These are phyloP conservation scores for Amblyjoppa proteus DNA, from an alignment of 2,888 invertebrate genomes.

Conservation along the genomic window DNA sequence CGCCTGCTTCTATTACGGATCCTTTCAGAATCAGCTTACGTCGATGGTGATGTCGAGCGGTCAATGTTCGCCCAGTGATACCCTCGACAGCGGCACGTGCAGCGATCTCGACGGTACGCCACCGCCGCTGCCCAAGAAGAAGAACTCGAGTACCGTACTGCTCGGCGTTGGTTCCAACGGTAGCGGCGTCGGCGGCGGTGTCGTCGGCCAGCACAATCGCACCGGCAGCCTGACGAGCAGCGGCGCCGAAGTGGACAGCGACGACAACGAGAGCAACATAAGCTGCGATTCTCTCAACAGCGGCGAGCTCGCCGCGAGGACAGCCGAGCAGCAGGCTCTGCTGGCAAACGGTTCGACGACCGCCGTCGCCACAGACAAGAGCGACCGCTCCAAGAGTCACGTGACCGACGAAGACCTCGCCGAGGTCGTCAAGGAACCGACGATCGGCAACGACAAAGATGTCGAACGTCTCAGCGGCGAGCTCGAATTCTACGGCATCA, in stretches of 20 bases:
- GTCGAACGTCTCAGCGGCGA: slow-evolving; percentile 35
- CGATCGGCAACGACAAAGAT: slow-evolving; percentile 45
- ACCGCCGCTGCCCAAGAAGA: slow-evolving; percentile 89
- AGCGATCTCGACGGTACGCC: slow-evolving; percentile 93
- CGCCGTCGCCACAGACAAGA: slow-evolving; percentile 72
- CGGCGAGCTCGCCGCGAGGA: slow-evolving; percentile 86
- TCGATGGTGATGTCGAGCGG: slow-evolving; percentile 91
- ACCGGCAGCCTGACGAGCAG: slow-evolving; percentile 88
- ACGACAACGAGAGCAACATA: slow-evolving; percentile 91
- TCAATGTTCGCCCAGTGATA: slow-evolving; percentile 93
- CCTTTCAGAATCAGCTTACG: slow-evolving; percentile 86
- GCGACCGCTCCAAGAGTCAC: slow-evolving; percentile 84
- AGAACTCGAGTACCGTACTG: slow-evolving; percentile 84
- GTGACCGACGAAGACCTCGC: slow-evolving; percentile 71
- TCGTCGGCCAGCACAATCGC: slow-evolving; percentile 85
- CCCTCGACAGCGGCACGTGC: slow-evolving; percentile 94
- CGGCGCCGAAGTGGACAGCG: slow-evolving; percentile 89
- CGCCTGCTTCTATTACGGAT: slow-evolving; percentile 88
- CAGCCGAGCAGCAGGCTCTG: slow-evolving; percentile 52
- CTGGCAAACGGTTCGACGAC: slow-evolving; percentile 45
- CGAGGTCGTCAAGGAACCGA: slow-evolving; percentile 21
- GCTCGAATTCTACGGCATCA: slow-evolving; percentile 49
- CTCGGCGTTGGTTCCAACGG: slow-evolving; percentile 79
- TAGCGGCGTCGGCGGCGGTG: slow-evolving; percentile 83
- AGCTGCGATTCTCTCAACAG: slow-evolving; percentile 94